These are phyloP conservation scores for Sitobion miscanthi DNA, from an alignment of 1,140 invertebrate genomes.

Conservation along the genomic window DNA sequence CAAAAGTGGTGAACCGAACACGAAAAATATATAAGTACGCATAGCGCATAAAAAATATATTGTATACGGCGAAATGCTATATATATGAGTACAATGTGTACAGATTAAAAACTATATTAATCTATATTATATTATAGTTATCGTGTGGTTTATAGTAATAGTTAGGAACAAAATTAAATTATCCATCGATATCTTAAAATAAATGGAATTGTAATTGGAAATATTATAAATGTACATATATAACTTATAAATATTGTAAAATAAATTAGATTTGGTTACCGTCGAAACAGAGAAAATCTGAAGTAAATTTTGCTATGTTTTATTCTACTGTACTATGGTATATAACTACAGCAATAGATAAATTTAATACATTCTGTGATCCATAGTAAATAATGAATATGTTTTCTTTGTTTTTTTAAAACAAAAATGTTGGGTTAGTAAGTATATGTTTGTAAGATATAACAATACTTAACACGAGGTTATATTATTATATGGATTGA, in stretches of 20 bases:
- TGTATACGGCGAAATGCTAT: neutral
- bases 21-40: neutral
- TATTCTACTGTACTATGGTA: neutral
- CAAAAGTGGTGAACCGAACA: neutral
- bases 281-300: neutral
- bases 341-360: too few relatives aligned
- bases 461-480: neutral
- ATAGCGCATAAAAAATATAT: too few relatives aligned
- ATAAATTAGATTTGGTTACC: too few relatives aligned
- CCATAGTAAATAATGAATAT: too few relatives aligned
- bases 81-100: neutral
- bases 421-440: neutral
- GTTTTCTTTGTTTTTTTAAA: neutral
- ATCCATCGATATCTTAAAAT: too few relatives aligned
- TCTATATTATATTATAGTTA: neutral
- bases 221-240: too few relatives aligned
- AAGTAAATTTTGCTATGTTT: neutral
- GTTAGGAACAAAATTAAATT: too few relatives aligned
- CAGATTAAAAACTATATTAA: neutral
- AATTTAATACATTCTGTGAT: too few relatives aligned
- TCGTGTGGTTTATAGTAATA: too few relatives aligned
- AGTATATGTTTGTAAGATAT: neutral
- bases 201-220: too few relatives aligned
- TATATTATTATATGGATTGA: neutral
- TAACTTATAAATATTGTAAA: too few relatives aligned